phyloP scores from a whole-genome alignment of 37 sponge, comb jelly and placozoan species.

The Dysidea cf. avara region DNA sequence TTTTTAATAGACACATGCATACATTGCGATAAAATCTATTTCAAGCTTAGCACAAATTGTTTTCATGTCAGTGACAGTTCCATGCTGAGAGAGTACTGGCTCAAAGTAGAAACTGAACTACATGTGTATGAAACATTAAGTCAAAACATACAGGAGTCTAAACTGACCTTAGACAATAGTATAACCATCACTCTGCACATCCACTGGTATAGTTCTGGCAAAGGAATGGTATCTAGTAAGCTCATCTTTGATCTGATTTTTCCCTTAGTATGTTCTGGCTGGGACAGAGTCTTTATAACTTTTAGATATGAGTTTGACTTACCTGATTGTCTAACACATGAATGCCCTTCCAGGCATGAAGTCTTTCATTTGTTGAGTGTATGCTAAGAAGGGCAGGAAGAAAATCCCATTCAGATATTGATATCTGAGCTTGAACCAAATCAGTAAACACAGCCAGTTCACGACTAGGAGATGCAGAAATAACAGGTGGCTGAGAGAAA shows the following conservation, averaged over 20 bases:
- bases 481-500: neutral
- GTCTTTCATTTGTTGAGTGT: constrained; percentile 34
- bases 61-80: constrained; percentile 55
- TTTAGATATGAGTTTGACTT: too few species aligned
- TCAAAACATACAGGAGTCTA: neutral
- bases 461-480: constrained; percentile 13
- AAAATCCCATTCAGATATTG: constrained; percentile 61
- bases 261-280: too few species aligned
- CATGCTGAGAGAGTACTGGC: constrained; percentile 35
- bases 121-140: too few species aligned
- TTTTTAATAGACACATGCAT: neutral
- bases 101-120: constrained; percentile 66
- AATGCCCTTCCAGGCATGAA: constrained; percentile 30
- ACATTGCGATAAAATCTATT: constrained; percentile 22
- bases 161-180: constrained; percentile 52
- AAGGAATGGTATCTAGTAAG: too few species aligned
- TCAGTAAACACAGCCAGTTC: constrained; percentile 37
- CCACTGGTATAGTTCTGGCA: constrained; percentile 64
- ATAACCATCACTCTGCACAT: constrained; percentile 37
- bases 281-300: neutral
- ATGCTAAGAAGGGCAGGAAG: constrained; percentile 45
- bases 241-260: too few species aligned
- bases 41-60: constrained; percentile 46
- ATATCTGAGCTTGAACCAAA: constrained; percentile 35
- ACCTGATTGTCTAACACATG: constrained; percentile 22